Conservation (phyloP, 35 echinoderm and acorn worm species). For the Stichopus chloronotus region DNA sequence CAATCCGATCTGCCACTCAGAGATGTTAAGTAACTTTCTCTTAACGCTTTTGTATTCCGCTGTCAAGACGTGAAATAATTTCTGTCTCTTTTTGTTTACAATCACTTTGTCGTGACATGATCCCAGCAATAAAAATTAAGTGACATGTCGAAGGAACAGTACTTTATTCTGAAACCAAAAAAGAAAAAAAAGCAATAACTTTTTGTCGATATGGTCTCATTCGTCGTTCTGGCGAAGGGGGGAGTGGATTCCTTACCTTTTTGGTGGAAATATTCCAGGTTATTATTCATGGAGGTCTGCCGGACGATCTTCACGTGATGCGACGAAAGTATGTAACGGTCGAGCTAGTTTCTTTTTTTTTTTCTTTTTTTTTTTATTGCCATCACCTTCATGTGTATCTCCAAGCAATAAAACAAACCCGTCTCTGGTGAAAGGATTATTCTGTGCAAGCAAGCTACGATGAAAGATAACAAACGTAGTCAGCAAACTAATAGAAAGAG, state of each 20-base stretch:
- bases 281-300: too few relatives aligned
- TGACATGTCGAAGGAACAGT: slow-evolving; percentile 22
- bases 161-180: background rate
- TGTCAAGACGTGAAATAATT: slow-evolving; percentile 40
- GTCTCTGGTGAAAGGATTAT: background rate
- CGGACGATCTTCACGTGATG: background rate
- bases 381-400: background rate
- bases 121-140: slow-evolving; percentile 45
- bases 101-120: slow-evolving; percentile 48
- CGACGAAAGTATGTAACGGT: background rate
- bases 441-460: too few relatives aligned
- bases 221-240: background rate
- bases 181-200: slow-evolving; percentile 20
- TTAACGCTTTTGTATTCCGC: slow-evolving; percentile 6
- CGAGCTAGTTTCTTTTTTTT: background rate
- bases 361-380: background rate
- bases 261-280: too few relatives aligned
- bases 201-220: slow-evolving; percentile 3
- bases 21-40: slow-evolving; percentile 31
- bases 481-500: too few relatives aligned
- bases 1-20: slow-evolving; percentile 17
- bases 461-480: too few relatives aligned
- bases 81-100: slow-evolving; percentile 26
- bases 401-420: background rate
- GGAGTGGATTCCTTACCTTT: too few relatives aligned